These are phyloP conservation scores for Clinocottus analis DNA, from an alignment of 2,113 vertebrate species.

Conservation along the genomic window DNA sequence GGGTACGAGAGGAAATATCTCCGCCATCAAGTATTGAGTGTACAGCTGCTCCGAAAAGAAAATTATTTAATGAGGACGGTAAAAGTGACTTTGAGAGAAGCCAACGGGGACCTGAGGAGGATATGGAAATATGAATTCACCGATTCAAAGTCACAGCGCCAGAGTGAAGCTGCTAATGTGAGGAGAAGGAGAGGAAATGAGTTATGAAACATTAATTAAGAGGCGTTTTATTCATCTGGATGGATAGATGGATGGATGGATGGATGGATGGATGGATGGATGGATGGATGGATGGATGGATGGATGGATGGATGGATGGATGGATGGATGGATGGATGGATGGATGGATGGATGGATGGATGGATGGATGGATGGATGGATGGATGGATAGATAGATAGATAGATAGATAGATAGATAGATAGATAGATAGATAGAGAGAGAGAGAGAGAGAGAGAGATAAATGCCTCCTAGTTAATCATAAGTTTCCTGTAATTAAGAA, in stretches of 20 bases:
- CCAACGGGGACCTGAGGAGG: conserved; percentile 39
- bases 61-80: conserved; percentile 64
- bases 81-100: conserved; percentile 66
- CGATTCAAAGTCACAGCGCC: conserved; percentile 44
- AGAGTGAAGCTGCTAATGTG: conserved; percentile 19
- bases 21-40: conserved; percentile 60
- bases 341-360: too few relatives aligned
- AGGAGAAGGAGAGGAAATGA: background rate
- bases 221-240: background rate
- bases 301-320: too few relatives aligned
- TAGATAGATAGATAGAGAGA: too few relatives aligned
- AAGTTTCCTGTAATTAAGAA: too few relatives aligned
- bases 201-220: background rate
- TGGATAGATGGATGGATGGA: background rate
- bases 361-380: too few relatives aligned
- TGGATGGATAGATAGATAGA: too few relatives aligned
- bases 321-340: too few relatives aligned
- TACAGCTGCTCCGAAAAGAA: conserved; percentile 63
- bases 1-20: conserved; percentile 37
- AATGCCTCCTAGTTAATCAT: too few relatives aligned
- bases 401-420: too few relatives aligned
- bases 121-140: conserved; percentile 36
- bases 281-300: too few relatives aligned
- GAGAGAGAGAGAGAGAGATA: too few relatives aligned
- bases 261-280: too few relatives aligned